Conservation (phyloP, 2,113 vertebrate genomes). For the Prionailurus viverrinus region DNA sequence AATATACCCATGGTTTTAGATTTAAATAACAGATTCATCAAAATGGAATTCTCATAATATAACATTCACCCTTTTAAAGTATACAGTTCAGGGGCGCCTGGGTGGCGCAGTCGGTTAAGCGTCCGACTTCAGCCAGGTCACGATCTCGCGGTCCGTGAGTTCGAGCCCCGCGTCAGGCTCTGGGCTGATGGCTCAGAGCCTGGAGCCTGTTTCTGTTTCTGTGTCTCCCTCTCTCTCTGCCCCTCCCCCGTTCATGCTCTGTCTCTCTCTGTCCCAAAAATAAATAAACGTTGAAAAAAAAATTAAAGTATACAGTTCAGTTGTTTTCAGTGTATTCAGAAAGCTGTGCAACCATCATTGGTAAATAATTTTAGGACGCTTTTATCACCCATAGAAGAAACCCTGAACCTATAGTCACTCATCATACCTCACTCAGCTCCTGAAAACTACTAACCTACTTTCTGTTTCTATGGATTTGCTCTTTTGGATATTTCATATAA, state of each 20-base stretch:
- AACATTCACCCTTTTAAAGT: background rate
- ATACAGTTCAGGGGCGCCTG: background rate
- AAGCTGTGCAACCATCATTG: background rate
- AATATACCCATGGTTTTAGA: background rate
- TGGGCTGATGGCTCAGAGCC: no score
- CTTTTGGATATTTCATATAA: background rate
- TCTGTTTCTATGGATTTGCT: background rate
- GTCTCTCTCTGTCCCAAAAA: no score
- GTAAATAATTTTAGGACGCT: conserved; percentile 7
- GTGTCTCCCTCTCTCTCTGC: no score
- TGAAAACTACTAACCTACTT: background rate
- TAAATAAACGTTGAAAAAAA: no score
- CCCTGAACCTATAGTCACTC: background rate
- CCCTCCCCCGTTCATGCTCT: no score
- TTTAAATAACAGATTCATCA: background rate
- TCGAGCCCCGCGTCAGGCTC: no score
- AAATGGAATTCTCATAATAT: background rate
- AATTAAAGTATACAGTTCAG: background rate
- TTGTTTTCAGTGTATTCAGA: conserved; percentile 17
- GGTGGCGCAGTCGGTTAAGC: no score
- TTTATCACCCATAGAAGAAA: background rate
- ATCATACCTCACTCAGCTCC: background rate
- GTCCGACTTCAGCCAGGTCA: no score
- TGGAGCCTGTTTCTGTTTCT: no score
- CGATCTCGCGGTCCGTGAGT: no score